phyloP scores from a whole-genome alignment of 2,113 vertebrate genomes.

The Butorides virescens region DNA sequence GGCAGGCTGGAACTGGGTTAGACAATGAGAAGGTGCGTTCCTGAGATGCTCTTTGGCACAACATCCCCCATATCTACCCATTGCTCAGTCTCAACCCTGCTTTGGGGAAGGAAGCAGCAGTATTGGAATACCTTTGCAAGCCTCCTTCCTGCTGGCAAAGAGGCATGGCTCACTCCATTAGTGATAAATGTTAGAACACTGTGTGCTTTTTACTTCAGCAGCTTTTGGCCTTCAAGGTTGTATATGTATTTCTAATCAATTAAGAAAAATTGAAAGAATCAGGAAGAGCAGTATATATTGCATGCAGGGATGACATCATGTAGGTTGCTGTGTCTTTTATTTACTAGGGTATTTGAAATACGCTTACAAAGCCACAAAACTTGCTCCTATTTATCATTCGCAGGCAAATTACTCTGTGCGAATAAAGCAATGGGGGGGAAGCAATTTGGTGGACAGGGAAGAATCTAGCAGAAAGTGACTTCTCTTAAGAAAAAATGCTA shows the following conservation, averaged over 20 bases:
- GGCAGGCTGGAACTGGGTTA: too few species aligned
- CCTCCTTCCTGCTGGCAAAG: conserved; percentile 1
- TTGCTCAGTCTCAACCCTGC: neutral
- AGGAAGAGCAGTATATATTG: neutral
- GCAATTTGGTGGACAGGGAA: neutral
- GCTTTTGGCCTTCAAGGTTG: conserved; percentile 5
- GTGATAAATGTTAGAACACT: neutral
- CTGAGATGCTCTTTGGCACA: neutral
- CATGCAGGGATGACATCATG: neutral
- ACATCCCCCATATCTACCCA: neutral
- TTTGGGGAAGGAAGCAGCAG: neutral
- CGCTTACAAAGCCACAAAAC: neutral
- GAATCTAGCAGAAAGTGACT: neutral
- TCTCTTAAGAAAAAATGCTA: neutral
- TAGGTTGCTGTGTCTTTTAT: neutral
- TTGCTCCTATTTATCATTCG: neutral
- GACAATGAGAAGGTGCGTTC: neutral
- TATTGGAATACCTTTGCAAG: neutral
- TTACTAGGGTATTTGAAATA: neutral
- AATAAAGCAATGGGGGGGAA: neutral
- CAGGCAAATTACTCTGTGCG: neutral
- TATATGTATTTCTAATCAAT: neutral
- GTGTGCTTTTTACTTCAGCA: conserved; percentile 2
- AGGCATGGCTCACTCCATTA: neutral
- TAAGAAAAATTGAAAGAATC: neutral